These are phyloP conservation scores for Lethenteron reissneri DNA, from an alignment of 2,113 vertebrate species.

Conservation along the genomic window DNA sequence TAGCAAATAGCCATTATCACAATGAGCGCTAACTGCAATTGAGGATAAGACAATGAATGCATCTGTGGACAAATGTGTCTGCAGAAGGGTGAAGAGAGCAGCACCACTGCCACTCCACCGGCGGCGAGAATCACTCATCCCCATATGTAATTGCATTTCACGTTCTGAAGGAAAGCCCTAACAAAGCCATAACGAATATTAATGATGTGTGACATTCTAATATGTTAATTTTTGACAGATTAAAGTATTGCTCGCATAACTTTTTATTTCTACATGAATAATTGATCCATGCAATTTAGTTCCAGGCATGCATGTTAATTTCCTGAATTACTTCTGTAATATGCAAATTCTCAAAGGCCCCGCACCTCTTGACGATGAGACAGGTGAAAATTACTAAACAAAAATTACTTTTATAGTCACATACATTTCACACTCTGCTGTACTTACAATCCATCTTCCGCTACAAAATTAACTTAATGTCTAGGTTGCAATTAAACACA, in stretches of 20 bases:
- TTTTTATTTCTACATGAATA: conserved; percentile 6
- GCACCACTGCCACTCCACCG: background rate
- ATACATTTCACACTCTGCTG: background rate
- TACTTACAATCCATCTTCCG: conserved; percentile 3
- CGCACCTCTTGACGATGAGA: background rate
- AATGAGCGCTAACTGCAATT: too few species aligned
- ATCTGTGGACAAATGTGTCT: too few species aligned
- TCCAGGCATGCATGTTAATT: conserved; percentile 4
- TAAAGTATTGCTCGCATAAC: conserved; percentile 6
- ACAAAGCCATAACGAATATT: conserved; percentile 6
- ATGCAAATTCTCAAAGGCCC: conserved; percentile 3
- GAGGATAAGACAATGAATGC: too few species aligned
- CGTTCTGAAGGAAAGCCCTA: conserved; percentile 5
- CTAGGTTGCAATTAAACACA: conserved; percentile 1
- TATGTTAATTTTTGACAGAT: conserved; percentile 6
- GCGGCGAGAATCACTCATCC: conserved; percentile 1
- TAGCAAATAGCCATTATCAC: too few species aligned
- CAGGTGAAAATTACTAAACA: conserved; percentile 4
- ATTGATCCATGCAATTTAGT: conserved; percentile 7
- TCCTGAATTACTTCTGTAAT: conserved; percentile 6
- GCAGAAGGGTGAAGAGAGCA: too few species aligned
- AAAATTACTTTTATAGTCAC: conserved; percentile 4
- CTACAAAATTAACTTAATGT: background rate
- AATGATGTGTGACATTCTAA: conserved; percentile 6
- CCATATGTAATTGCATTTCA: conserved; percentile 6